These are phyloP conservation scores for Mercenaria mercenaria DNA, from an alignment of 1,140 invertebrate genomes.

Conservation along the genomic window DNA sequence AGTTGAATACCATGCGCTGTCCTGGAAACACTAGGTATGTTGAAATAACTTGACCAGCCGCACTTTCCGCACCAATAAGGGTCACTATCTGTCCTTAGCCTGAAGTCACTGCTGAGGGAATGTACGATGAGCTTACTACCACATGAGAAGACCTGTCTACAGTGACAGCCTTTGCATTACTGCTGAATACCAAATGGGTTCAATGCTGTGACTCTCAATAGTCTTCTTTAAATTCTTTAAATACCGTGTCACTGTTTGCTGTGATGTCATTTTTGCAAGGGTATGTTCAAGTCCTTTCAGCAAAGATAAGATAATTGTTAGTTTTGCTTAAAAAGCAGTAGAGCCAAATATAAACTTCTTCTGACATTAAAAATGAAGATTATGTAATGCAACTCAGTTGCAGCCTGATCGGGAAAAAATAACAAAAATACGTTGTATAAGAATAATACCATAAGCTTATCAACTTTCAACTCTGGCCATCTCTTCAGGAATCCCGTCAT, in stretches of 20 bases:
- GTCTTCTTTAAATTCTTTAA: too few relatives aligned
- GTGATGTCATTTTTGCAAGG: neutral
- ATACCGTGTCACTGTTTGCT: neutral
- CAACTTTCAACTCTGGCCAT: neutral
- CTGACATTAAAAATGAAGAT: too few relatives aligned
- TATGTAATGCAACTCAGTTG: too few relatives aligned
- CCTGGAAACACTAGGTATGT: neutral
- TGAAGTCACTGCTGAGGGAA: neutral
- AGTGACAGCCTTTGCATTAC: neutral
- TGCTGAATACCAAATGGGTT: neutral
- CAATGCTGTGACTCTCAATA: too few relatives aligned
- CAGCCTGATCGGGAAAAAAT: too few relatives aligned
- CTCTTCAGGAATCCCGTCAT: neutral
- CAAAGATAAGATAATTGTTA: too few relatives aligned
- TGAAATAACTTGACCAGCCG: neutral
- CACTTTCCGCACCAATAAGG: neutral
- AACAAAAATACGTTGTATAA: too few relatives aligned
- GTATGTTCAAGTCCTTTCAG: neutral
- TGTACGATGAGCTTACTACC: neutral
- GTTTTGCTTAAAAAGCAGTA: too few relatives aligned
- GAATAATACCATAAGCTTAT: neutral
- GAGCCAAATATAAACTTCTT: too few relatives aligned
- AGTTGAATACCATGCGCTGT: constrained; percentile 7
- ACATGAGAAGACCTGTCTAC: neutral
- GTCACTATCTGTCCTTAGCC: neutral